Evolutionary conservation across 2,797 vertebrate species (phyloP).

Genomic region (Accipiter superciliosus): DNA sequence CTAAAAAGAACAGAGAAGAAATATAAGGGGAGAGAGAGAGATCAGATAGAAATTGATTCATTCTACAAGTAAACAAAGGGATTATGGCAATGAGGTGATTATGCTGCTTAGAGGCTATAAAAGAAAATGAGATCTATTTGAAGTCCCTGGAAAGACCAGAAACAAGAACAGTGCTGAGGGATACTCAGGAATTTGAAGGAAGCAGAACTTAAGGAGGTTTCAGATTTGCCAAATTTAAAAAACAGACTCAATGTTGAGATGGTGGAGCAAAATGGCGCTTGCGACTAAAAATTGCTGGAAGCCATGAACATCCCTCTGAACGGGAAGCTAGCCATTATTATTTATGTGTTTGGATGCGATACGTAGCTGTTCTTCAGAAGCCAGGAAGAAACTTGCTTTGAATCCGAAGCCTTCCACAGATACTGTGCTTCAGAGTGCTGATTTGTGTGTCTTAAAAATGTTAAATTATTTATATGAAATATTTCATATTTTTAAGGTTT

Average conservation of each 20-base stretch:
- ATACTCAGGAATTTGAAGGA: not conserved
- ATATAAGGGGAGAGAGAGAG: not conserved
- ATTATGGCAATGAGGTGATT: not conserved
- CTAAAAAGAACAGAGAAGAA: not conserved
- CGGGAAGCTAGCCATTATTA: not conserved
- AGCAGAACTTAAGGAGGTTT: not conserved
- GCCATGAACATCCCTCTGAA: not conserved
- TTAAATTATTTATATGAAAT: not conserved
- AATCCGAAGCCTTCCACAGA: not conserved
- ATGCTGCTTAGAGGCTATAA: not conserved
- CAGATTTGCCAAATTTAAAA: not conserved
- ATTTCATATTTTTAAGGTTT: not conserved
- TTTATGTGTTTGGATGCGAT: not conserved
- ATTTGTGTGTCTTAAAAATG: not conserved
- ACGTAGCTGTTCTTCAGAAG: not conserved
- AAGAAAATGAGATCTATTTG: constrained; percentile 1
- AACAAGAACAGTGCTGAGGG: not conserved
- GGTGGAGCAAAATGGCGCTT: not conserved
- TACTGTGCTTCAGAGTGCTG: not conserved
- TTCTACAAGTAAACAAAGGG: not conserved
- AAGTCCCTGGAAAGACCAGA: not conserved
- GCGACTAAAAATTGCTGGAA: not conserved
- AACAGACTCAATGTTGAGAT: not conserved
- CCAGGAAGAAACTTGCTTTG: not conserved
- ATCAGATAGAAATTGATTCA: not conserved